phyloP scores from a whole-genome alignment of 2,797 vertebrate genomes.

The Pogonophryne albipinna region DNA sequence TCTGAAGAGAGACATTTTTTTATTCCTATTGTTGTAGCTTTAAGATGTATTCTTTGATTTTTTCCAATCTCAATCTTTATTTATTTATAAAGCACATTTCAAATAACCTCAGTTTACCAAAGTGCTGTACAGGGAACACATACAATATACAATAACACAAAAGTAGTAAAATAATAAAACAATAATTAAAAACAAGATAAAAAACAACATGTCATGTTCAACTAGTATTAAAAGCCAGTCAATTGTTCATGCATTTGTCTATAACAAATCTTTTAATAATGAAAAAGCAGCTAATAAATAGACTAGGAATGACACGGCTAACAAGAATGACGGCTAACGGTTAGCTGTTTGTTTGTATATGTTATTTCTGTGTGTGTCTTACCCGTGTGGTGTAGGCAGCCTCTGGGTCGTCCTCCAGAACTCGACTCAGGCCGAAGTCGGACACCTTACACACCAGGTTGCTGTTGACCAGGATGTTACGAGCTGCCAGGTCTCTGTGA shows the following conservation, averaged over 20 bases:
- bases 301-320: slow-evolving; percentile 1
- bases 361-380: slow-evolving; percentile 67
- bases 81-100: no score
- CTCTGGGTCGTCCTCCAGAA: slow-evolving; percentile 82
- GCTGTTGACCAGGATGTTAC: slow-evolving; percentile 97
- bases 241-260: slow-evolving; percentile 11
- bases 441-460: slow-evolving; percentile 98
- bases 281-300: slow-evolving; percentile 24
- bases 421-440: slow-evolving; percentile 91
- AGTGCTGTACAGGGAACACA: no score
- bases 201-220: no score
- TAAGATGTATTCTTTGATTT: slow-evolving; percentile 9
- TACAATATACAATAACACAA: no score
- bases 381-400: slow-evolving; percentile 85
- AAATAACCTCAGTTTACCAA: no score
- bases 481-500: slow-evolving; percentile 94
- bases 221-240: no score
- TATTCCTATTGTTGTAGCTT: not conserved
- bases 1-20: not conserved
- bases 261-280: not conserved
- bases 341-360: not conserved
- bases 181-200: no score
- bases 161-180: no score
- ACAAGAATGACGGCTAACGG: not conserved
- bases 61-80: no score